phyloP scores from a whole-genome alignment of 2,888 invertebrate species.

The Caenorhabditis sulstoni region DNA sequence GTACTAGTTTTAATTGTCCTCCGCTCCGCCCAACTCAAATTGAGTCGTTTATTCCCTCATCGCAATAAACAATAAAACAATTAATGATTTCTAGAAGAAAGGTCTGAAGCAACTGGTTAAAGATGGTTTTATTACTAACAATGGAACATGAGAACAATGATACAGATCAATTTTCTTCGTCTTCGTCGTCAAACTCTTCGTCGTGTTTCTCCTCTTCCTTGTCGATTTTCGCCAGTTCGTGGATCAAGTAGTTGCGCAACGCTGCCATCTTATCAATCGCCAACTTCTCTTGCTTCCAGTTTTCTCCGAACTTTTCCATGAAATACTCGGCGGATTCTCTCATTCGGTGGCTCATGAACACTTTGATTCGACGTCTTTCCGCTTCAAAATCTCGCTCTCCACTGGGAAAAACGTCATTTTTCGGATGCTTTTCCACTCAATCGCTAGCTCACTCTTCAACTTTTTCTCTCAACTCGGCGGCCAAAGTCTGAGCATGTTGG shows the following conservation, averaged over 20 bases:
- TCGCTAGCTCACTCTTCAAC: slow-evolving; percentile 19
- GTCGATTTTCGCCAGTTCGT: slow-evolving; percentile 38
- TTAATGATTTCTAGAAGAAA: too few species aligned
- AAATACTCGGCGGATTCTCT: slow-evolving; percentile 44
- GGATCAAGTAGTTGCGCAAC: slow-evolving; percentile 34
- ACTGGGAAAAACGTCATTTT: slow-evolving; percentile 18
- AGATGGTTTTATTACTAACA: slow-evolving; percentile 1
- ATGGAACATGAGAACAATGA: slow-evolving; percentile 2
- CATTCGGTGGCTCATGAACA: slow-evolving; percentile 33
- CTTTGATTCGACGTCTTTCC: slow-evolving; percentile 35
- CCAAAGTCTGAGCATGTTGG: slow-evolving; percentile 77
- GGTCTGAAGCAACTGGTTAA: neutral
- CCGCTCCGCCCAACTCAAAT: slow-evolving; percentile 31
- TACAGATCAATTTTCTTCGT: neutral
- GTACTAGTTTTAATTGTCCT: slow-evolving; percentile 42
- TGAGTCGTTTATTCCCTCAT: slow-evolving; percentile 15
- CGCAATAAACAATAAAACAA: neutral
- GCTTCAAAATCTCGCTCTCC: slow-evolving; percentile 25
- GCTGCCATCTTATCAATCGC: slow-evolving; percentile 34
- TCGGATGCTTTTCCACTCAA: neutral
- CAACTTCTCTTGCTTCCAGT: slow-evolving; percentile 28
- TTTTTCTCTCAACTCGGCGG: slow-evolving; percentile 50
- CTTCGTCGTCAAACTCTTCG: neutral
- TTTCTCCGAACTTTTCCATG: slow-evolving; percentile 17
- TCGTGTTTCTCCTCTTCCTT: slow-evolving; percentile 2